Evolutionary conservation across 2,888 invertebrate species (phyloP).

Genomic region (Eupithecia tripunctaria): DNA sequence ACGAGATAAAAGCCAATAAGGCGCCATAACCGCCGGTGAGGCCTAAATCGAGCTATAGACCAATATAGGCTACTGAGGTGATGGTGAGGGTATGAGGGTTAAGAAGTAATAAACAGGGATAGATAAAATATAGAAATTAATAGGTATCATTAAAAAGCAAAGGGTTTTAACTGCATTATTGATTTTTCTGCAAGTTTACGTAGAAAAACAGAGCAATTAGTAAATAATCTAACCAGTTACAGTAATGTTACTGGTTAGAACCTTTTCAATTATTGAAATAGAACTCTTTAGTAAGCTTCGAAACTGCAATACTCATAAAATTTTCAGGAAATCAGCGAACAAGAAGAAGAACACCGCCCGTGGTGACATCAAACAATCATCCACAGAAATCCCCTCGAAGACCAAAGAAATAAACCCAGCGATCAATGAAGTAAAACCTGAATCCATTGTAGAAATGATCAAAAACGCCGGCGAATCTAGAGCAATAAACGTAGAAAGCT

Average conservation of each 20-base stretch:
- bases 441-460: conserved; percentile 46
- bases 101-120: neutral
- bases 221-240: too few relatives aligned
- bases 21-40: too few relatives aligned
- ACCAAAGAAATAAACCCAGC: conserved; percentile 57
- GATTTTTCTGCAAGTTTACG: neutral
- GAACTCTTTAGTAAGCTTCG: neutral
- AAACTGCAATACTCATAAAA: neutral
- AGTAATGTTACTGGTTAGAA: too few relatives aligned
- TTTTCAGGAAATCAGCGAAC: conserved; percentile 67
- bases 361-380: conserved; percentile 57
- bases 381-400: conserved; percentile 55
- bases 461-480: conserved; percentile 57
- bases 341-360: conserved; percentile 76
- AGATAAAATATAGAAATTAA: neutral
- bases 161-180: neutral
- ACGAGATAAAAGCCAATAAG: too few relatives aligned
- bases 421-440: conserved; percentile 54
- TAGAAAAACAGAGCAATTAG: neutral
- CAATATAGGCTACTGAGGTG: too few relatives aligned
- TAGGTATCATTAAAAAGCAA: neutral
- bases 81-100: too few relatives aligned
- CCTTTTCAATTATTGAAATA: neutral
- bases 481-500: conserved; percentile 67
- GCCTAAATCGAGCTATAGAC: too few relatives aligned